Conservation (phyloP, 2,888 invertebrate genomes). For the Phalangium opilio region DNA sequence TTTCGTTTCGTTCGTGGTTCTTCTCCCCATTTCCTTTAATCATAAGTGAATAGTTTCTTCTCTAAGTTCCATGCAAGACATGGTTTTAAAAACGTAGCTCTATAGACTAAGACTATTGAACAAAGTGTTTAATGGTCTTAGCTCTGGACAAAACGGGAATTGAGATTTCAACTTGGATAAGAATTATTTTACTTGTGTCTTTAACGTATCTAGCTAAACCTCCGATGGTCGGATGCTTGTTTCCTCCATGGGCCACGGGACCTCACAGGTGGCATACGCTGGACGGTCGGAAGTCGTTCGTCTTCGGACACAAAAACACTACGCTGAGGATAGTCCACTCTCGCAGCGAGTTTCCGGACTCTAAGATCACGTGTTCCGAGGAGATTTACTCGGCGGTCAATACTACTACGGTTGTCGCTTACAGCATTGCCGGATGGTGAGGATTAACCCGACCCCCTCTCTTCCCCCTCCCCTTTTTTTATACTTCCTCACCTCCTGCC, state of each 20-base stretch:
- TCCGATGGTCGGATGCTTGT: constrained; percentile 40
- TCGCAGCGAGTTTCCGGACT: constrained; percentile 9
- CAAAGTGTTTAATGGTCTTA: no score
- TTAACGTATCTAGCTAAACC: constrained; percentile 43
- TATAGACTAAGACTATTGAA: no score
- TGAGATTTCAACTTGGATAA: no score
- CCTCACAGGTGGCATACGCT: constrained; percentile 19
- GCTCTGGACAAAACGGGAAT: no score
- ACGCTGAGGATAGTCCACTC: constrained; percentile 12
- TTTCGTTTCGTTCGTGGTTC: no score
- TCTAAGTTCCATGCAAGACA: no score
- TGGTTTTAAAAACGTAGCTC: no score
- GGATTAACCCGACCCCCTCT: background rate
- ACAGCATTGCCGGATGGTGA: constrained; percentile 21
- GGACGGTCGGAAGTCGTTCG: constrained; percentile 17
- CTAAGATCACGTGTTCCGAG: constrained; percentile 16
- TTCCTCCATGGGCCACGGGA: constrained; percentile 18
- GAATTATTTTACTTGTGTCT: no score
- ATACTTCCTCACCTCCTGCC: no score
- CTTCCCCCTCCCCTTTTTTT: background rate
- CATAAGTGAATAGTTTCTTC: no score
- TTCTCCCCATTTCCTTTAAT: no score
- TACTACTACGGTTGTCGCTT: constrained; percentile 31
- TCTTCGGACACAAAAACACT: constrained; percentile 15
- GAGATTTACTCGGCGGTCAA: constrained; percentile 8